A percentile compares a stretch with the other conserved stretches of the same genome.
phyloP scores from a whole-genome alignment of 2,888 invertebrate species.

The Latheticus oryzae region DNA sequence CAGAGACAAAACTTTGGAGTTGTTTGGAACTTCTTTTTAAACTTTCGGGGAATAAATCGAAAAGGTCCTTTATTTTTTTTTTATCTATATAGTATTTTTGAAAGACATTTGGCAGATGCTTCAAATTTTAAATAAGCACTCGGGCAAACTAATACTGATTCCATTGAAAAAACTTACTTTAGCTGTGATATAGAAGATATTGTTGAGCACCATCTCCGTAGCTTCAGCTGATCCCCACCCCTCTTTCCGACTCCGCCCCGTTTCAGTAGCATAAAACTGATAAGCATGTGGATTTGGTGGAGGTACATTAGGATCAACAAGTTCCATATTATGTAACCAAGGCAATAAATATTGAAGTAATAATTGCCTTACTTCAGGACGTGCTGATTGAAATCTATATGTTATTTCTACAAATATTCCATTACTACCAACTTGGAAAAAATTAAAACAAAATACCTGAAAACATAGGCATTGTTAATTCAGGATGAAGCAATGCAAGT shows the following conservation, averaged over 20 bases:
- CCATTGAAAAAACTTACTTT: conserved; percentile 79
- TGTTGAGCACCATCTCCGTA: conserved; percentile 99
- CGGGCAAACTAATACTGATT: too few species aligned
- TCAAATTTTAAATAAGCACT: too few species aligned
- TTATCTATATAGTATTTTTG: too few species aligned
- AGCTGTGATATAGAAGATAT: conserved; percentile 97
- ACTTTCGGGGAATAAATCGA: too few species aligned
- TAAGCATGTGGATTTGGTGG: conserved; percentile 87
- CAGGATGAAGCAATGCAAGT: conserved; percentile 93
- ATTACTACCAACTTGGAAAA: conserved; percentile 37
- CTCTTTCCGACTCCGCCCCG: conserved; percentile 78
- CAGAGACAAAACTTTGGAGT: too few species aligned
- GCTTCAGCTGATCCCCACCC: conserved; percentile 99
- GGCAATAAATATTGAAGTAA: conserved; percentile 93
- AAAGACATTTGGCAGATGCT: too few species aligned
- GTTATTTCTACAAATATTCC: conserved; percentile 84
- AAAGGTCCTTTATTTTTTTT: too few species aligned
- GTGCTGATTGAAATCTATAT: conserved; percentile 94
- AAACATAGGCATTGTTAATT: conserved; percentile 99
- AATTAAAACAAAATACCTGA: conserved; percentile 76
- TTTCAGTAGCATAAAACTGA: conserved; percentile 74
- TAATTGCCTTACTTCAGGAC: conserved; percentile 91
- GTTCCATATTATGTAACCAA: conserved; percentile 98
- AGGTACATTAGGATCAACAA: conserved; percentile 97
- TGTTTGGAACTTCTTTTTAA: too few species aligned